phyloP scores from a whole-genome alignment of 2,113 vertebrate species.

The Hyla sarda region DNA sequence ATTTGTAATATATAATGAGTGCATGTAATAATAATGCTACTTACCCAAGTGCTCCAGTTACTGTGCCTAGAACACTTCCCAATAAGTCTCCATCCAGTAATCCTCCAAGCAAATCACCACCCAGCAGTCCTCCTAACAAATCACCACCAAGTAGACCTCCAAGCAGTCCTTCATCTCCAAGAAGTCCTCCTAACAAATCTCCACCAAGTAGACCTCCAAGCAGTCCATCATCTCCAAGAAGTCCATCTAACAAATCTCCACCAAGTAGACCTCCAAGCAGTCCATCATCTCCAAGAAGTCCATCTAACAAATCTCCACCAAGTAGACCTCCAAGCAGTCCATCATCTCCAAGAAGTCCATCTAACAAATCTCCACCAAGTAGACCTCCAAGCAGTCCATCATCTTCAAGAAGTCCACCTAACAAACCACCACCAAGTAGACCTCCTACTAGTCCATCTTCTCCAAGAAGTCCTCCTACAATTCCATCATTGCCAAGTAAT shows the following conservation, averaged over 20 bases:
- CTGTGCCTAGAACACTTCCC: not conserved
- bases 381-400: not conserved
- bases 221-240: conserved; percentile 60
- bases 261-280: conserved; percentile 34
- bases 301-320: conserved; percentile 28
- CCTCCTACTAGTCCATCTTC: not conserved
- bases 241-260: not conserved
- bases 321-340: too few relatives aligned
- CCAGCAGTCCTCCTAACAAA: conserved; percentile 60
- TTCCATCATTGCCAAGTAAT: conserved; percentile 64
- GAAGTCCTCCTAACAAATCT: conserved; percentile 47
- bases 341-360: too few relatives aligned
- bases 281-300: conserved; percentile 32
- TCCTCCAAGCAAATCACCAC: not conserved
- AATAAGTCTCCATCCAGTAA: not conserved
- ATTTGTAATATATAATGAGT: too few relatives aligned
- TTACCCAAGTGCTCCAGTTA: conserved; percentile 8
- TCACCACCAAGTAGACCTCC: conserved; percentile 58
- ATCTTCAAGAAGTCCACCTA: not conserved
- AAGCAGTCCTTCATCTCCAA: conserved; percentile 34
- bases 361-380: not conserved
- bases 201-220: conserved; percentile 19
- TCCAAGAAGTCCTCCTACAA: not conserved
- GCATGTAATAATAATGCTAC: not conserved
- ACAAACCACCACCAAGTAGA: not conserved